Evolutionary conservation across 2,888 invertebrate genomes (phyloP), one percentile per base, ranked within the genome.

Genomic region (Drosophila neonasuta): DNA sequence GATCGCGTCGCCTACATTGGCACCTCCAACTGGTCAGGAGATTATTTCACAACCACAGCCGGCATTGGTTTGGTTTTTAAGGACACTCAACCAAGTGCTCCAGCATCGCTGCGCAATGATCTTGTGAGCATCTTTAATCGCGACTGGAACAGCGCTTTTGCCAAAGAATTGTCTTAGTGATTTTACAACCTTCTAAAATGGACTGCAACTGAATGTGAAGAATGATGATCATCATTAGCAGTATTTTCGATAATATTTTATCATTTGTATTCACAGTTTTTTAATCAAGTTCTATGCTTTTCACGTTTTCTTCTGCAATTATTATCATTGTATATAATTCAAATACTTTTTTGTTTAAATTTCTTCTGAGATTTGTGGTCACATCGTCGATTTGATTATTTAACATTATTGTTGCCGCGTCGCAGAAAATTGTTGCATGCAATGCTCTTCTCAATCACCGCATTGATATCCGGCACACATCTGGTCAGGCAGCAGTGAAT

Each of bases 11-110:
- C 97, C 0, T 99, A 97, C 91, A 96, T 99, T 81, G 98, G 99
- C 17, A 99, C 99, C 0, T 99, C 98, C 39, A 99, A 99, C 92
- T 99, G 99, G 99, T 96, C 97, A 0, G 98, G 97, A 0, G 99
- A 99, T 91, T 99, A 99, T 91, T 99, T 99, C 90, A 94, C 93
- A 0, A 92, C 94, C 80, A 99, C 99, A 0, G 99, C 95, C 1
- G 99, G 99, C 15, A 94, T 96, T 30, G 96, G 95, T 0, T 92
- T 97, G 58, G 93, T 96, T 0, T 89, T 94, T 30, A 89, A 91
- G 39, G 92, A 92, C 56, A 89, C 90, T 0, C 60, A 75, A 1
- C 92, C 93, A 83, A 68, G n/a, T 4, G 36, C 41, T 29, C 88
- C 91, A 2, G 92, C 90, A 10, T 92, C 93, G 6, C 91, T 97